Conservation (phyloP, 2,113 vertebrate genomes). For the Vulpes ferrilata region DNA sequence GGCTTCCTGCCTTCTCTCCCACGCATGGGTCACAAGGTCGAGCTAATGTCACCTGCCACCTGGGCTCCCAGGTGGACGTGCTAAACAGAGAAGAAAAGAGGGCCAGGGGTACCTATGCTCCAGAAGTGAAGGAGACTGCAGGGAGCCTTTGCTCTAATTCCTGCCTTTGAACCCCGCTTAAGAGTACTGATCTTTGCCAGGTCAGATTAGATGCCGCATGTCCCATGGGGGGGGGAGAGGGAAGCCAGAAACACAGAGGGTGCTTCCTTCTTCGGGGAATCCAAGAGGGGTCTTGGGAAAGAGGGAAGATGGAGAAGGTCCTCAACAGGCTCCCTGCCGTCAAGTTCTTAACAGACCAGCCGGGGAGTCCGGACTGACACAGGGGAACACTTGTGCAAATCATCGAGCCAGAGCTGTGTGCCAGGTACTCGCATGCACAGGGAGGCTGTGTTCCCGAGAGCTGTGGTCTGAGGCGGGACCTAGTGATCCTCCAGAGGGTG, state of each 20-base stretch:
- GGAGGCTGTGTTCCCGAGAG: neutral
- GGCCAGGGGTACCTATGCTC: neutral
- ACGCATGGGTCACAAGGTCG: neutral
- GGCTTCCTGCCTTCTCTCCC: neutral
- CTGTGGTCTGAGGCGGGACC: neutral
- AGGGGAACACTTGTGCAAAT: neutral
- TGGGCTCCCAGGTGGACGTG: neutral
- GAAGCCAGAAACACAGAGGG: neutral
- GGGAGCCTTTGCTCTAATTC: neutral
- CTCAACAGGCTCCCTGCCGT: neutral
- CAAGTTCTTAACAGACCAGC: neutral
- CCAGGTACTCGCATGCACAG: neutral
- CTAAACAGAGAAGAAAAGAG: neutral
- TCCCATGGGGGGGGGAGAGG: neutral
- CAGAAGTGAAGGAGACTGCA: neutral
- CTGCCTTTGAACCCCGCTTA: neutral
- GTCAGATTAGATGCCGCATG: neutral
- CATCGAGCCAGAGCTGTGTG: rapidly evolving
- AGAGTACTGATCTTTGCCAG: neutral
- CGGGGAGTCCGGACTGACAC: neutral
- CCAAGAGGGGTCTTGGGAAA: neutral
- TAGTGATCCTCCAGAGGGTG: neutral
- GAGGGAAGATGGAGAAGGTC: neutral
- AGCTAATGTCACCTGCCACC: neutral
- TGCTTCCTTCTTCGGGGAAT: neutral